Evolutionary conservation across 92 coral and sea anemone species (phyloP).

Genomic region (Chrysogorgia sp.): DNA sequence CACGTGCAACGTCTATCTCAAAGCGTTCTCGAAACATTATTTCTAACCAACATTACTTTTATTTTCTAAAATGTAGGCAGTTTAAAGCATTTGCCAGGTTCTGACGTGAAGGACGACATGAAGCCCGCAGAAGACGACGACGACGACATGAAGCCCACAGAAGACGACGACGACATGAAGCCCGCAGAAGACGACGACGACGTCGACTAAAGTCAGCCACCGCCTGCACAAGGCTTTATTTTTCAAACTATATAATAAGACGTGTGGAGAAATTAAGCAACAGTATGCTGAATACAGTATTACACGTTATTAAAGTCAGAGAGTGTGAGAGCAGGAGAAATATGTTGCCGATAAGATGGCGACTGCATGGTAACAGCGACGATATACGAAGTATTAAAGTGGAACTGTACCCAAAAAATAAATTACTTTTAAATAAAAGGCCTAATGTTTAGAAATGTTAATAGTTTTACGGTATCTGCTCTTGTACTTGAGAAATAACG

Average conservation of each 20-base stretch:
- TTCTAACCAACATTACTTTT: neutral
- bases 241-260: too few relatives aligned
- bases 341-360: neutral
- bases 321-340: neutral
- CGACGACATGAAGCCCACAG: neutral
- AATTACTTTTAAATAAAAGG: too few relatives aligned
- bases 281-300: neutral
- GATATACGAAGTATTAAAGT: too few relatives aligned
- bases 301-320: neutral
- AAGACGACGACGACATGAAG: neutral
- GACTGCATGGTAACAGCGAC: too few relatives aligned
- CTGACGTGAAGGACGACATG: slow-evolving; percentile 14
- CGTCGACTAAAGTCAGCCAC: neutral
- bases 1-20: too few relatives aligned
- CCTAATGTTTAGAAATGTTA: too few relatives aligned
- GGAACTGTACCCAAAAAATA: neutral
- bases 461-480: too few relatives aligned
- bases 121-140: neutral
- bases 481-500: too few relatives aligned
- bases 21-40: neutral
- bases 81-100: neutral
- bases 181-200: neutral
- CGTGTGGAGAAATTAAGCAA: neutral
- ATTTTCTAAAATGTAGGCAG: slow-evolving; percentile 11
- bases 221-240: neutral